Evolutionary conservation across 2,888 invertebrate genomes (phyloP).

Genomic region (Ferdinandea cuprea): DNA sequence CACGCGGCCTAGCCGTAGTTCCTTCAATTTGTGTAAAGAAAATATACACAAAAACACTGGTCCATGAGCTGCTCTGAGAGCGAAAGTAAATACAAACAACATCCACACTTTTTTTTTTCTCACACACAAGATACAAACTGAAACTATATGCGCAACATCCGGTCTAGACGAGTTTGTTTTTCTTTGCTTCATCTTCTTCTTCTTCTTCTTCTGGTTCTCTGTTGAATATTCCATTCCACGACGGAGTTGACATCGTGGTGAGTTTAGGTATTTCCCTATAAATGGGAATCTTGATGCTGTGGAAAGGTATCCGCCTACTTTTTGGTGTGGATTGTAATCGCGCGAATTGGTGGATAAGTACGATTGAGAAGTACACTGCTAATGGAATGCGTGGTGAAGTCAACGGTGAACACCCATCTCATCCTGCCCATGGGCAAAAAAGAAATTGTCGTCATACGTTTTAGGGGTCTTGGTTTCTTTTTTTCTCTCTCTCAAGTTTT

Average conservation of each 20-base stretch:
- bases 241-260: slow-evolving; percentile 66
- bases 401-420: neutral
- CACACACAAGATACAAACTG: slow-evolving; percentile 23
- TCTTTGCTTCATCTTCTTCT: neutral
- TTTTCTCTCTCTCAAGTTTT: too few relatives aligned
- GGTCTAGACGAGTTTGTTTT: slow-evolving; percentile 67
- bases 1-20: slow-evolving; percentile 32
- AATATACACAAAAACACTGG: slow-evolving; percentile 42
- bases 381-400: slow-evolving; percentile 35
- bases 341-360: slow-evolving; percentile 24
- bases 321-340: slow-evolving; percentile 7
- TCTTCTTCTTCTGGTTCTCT: neutral
- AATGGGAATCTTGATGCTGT: slow-evolving; percentile 5
- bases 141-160: slow-evolving; percentile 68
- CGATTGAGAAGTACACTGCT: neutral
- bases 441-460: too few relatives aligned
- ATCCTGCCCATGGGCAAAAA: neutral
- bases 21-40: slow-evolving; percentile 46
- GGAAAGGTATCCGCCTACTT: slow-evolving; percentile 60
- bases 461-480: too few relatives aligned
- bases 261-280: slow-evolving; percentile 38
- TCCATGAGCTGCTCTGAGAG: slow-evolving; percentile 56
- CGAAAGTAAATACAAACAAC: slow-evolving; percentile 57
- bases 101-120: slow-evolving; percentile 18
- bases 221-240: slow-evolving; percentile 6